Conservation (phyloP, 2,888 invertebrate genomes). For the Ennomos erosarius region DNA sequence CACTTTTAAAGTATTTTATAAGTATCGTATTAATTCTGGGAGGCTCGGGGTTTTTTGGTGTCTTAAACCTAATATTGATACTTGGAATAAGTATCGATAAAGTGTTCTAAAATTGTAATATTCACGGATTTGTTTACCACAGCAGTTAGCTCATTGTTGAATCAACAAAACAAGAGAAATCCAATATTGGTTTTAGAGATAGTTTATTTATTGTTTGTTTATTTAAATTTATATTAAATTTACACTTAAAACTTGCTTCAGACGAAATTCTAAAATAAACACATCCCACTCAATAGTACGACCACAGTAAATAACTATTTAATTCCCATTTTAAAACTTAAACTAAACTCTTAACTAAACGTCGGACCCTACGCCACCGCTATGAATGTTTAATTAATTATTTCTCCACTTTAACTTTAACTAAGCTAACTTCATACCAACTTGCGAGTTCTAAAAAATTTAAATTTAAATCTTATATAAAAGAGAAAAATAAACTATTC, state of each 20-base stretch:
- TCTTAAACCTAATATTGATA: too few relatives aligned
- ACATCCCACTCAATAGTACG: constrained; percentile 3
- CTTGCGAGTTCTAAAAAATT: constrained; percentile 12
- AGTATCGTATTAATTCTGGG: too few relatives aligned
- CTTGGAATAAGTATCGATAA: too few relatives aligned
- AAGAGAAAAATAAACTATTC: not conserved
- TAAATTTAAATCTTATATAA: constrained; percentile 5
- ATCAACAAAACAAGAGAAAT: too few relatives aligned
- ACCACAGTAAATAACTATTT: constrained; percentile 9
- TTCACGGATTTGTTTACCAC: too few relatives aligned
- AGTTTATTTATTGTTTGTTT: too few relatives aligned
- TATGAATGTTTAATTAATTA: constrained; percentile 26
- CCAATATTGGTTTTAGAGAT: too few relatives aligned
- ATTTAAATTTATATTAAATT: too few relatives aligned
- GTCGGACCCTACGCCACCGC: constrained; percentile 18
- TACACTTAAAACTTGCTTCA: not conserved
- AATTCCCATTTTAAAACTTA: constrained; percentile 8
- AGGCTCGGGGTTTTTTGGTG: too few relatives aligned
- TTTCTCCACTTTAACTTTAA: constrained; percentile 18
- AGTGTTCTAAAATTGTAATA: too few relatives aligned
- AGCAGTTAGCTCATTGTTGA: too few relatives aligned
- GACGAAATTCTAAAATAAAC: constrained; percentile 3
- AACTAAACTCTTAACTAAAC: constrained; percentile 25
- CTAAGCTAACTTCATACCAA: constrained; percentile 11
- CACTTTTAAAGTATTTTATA: too few relatives aligned